A percentile compares a stretch with the other conserved stretches of the same genome.
Conservation (phyloP, 30 jellyfish, hydroid and myxozoan species). For the Cassiopea xamachana region DNA sequence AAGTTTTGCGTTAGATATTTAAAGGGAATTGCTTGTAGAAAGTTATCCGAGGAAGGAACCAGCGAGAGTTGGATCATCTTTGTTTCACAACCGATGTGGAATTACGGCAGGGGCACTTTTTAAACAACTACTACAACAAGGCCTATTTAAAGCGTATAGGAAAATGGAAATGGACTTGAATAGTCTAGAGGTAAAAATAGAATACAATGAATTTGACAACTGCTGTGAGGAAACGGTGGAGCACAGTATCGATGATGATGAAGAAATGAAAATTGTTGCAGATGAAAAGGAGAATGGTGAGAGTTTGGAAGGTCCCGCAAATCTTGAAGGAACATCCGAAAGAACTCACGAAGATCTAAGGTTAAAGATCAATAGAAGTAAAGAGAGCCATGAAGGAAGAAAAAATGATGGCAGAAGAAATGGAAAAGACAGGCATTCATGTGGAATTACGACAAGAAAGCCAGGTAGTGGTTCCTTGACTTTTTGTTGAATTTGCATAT, state of each 20-base stretch:
- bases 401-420: neutral
- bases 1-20: no score
- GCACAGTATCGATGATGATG: constrained; percentile 14
- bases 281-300: neutral
- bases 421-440: neutral
- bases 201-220: constrained; percentile 49
- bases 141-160: neutral
- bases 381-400: neutral
- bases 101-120: no score
- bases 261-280: constrained; percentile 35
- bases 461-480: no score
- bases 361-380: neutral
- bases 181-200: constrained; percentile 53
- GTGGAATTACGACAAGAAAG: no score
- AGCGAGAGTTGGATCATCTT: no score
- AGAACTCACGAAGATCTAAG: neutral
- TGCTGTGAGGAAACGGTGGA: constrained; percentile 29
- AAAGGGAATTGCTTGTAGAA: no score
- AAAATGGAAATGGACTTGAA: constrained; percentile 66
- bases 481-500: no score
- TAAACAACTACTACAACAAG: neutral
- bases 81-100: no score
- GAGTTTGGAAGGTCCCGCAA: neutral
- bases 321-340: neutral
- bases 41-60: no score